Conservation (phyloP, 1,140 invertebrate species). For the Drosophila navojoa region DNA sequence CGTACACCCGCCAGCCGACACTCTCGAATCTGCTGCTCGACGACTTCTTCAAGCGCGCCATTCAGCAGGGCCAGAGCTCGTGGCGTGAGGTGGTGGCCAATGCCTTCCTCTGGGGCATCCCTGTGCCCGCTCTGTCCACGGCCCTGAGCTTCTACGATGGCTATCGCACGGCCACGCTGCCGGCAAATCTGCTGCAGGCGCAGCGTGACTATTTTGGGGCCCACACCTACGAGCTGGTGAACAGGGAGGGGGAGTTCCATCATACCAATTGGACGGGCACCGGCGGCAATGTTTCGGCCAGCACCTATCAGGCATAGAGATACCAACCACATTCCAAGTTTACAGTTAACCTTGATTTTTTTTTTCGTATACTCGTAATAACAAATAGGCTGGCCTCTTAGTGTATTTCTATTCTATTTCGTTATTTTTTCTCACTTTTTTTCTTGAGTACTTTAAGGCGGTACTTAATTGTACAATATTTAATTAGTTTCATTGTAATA, state of each 20-base stretch:
- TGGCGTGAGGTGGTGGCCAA: conserved; percentile 88
- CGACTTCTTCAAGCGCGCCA: conserved; percentile 95
- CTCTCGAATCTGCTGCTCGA: conserved; percentile 96
- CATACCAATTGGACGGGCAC: conserved; percentile 99
- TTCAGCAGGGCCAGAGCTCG: conserved; percentile 90
- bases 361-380: conserved; percentile 1
- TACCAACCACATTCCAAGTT: not conserved
- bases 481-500: conserved; percentile 47
- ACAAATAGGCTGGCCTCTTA: conserved; percentile 10
- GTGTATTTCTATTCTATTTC: conserved; percentile 8
- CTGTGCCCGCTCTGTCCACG: conserved; percentile 95
- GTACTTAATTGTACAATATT: conserved; percentile 61
- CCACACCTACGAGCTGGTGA: conserved; percentile 97
- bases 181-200: conserved; percentile 97
- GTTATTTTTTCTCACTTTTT: conserved; percentile 23
- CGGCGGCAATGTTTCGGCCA: conserved; percentile 97
- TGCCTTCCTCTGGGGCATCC: conserved; percentile 91
- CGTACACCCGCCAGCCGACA: conserved; percentile 96
- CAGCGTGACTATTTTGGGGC: conserved; percentile 99
- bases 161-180: conserved; percentile 91
- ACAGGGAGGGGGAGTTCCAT: conserved; percentile 93
- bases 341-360: not conserved
- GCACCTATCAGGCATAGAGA: conserved; percentile 95
- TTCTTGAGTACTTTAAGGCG: conserved; percentile 27
- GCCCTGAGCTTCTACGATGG: conserved; percentile 99